Conservation (phyloP, 1,140 invertebrate genomes). For the Caenorhabditis tropicalis region DNA sequence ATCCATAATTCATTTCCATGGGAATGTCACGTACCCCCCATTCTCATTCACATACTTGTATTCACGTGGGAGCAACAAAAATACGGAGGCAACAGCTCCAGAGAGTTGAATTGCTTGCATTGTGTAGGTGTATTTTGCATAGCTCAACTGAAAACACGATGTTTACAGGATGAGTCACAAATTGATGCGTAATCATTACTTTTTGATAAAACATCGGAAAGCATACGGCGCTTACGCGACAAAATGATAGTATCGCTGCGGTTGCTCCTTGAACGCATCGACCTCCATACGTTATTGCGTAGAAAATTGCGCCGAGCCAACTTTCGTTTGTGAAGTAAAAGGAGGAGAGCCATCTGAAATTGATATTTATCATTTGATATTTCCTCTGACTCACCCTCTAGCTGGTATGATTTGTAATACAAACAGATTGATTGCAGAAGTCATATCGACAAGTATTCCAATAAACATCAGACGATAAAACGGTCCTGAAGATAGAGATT, state of each 20-base stretch:
- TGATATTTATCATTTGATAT: not conserved
- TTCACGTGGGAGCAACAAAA: constrained; percentile 6
- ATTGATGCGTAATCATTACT: not conserved
- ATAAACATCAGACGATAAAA: constrained; percentile 23
- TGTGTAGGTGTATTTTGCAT: constrained; percentile 31
- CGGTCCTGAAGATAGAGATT: not conserved
- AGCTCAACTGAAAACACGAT: not conserved
- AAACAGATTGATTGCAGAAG: constrained; percentile 4
- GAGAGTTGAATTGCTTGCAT: constrained; percentile 16
- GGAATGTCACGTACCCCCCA: not conserved
- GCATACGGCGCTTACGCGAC: not conserved
- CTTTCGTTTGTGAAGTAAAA: constrained; percentile 11
- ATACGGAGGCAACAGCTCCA: not conserved
- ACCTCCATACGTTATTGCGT: constrained; percentile 1
- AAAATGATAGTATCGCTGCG: not conserved
- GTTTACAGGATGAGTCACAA: not conserved
- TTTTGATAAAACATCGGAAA: constrained; percentile 27
- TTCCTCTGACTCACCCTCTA: not conserved
- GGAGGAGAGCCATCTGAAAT: constrained; percentile 12
- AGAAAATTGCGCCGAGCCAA: not conserved
- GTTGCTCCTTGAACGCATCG: constrained; percentile 9
- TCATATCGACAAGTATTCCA: constrained; percentile 5
- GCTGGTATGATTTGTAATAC: constrained; percentile 1
- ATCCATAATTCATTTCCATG: not conserved
- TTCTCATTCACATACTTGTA: constrained; percentile 32